A percentile compares a stretch with the other conserved stretches of the same genome.
Conservation (phyloP, 2,113 vertebrate genomes). For the Bufo bufo region DNA sequence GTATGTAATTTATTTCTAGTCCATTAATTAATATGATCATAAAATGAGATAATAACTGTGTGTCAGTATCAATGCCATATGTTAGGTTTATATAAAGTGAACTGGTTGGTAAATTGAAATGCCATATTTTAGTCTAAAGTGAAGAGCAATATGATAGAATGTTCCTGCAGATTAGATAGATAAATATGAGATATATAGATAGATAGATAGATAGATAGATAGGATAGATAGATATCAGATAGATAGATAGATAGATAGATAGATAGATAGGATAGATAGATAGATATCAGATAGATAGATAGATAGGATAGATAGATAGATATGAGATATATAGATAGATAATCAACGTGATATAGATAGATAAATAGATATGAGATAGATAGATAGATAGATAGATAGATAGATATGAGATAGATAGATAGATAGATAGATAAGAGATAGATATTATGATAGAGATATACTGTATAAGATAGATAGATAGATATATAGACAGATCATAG, state of each 20-base stretch:
- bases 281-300: neutral
- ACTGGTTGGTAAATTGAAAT: no score
- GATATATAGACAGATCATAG: no score
- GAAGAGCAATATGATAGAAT: no score
- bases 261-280: neutral
- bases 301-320: neutral
- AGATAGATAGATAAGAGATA: no score
- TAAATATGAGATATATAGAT: neutral
- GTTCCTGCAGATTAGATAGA: neutral
- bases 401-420: neutral
- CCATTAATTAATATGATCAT: no score
- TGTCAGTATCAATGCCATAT: no score
- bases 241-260: constrained; percentile 13
- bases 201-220: constrained; percentile 7
- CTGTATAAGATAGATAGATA: neutral
- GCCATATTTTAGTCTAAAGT: no score
- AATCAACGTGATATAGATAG: neutral
- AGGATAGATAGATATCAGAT: neutral
- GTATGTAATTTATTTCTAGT: no score
- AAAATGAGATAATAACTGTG: no score
- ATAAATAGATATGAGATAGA: no score
- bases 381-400: no score
- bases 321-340: neutral
- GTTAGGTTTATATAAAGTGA: no score
- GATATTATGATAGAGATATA: neutral